Evolutionary conservation across 2,797 vertebrate genomes (phyloP), one percentile per base, ranked within the genome.

Genomic region (Phrynocephalus guinanensis): DNA sequence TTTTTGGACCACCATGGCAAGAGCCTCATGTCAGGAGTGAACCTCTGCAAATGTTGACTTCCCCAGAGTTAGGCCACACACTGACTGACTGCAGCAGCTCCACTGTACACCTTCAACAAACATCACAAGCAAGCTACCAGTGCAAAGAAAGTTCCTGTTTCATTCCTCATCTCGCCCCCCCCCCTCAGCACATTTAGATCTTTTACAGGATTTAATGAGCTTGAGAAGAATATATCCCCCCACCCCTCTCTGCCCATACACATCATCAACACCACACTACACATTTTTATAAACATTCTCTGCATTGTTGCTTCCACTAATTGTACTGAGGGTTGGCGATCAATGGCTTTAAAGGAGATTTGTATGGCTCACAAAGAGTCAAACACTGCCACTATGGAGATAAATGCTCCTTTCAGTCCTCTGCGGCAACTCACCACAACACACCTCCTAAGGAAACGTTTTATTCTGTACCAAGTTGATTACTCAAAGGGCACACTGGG

Each of bases 261-360:
- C 28, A 28, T 15, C 3, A 86, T 87, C 73, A 80, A 90, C 93
- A 50, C 26, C 15, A 86, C 89, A 63, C 84, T 89, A 93, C 92
- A 92, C 84, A 91, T 92, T 94, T 95, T 93, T 90, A 96, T 93
- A 95, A 96, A 95, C 95, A 96, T 1, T 87, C 94, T 96, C 95
- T 95, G 96, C 94, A 92, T 93, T 95, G 91, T 95, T 16, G 88
- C 96, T 96, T 95, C 94, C 89, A 93, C 95, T 97, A 96, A 97
- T 96, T 94, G 92, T 83, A 79, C 92, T 78, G 68, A 96, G 95
- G 94, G 91, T 82, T 15, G 88, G 88, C 91, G 90, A 97, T 97
- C 96, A 96, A 97, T 97, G 96, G 94, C 93, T 97, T 96, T 97
- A 96, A 96, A 96, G 93, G 94, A 97, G 96, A 97, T 97, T 96